Evolutionary conservation across 2,113 vertebrate genomes (phyloP), one percentile per base, ranked within the genome.

Genomic region (Phylloscopus trochilus): DNA sequence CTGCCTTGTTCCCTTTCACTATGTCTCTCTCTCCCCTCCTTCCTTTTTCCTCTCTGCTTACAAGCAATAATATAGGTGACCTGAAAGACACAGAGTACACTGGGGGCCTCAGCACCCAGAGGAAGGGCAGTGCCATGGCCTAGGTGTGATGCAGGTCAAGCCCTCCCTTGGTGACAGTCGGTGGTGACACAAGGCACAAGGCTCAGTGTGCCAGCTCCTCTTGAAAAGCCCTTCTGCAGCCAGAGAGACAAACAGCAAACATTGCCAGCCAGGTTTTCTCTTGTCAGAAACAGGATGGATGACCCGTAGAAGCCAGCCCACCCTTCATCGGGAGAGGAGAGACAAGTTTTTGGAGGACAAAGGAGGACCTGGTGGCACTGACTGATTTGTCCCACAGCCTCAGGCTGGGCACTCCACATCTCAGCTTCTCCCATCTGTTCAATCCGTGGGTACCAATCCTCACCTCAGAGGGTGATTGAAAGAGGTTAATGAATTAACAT

Each of bases 401-500:
- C 62, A 56, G 75, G 68, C 90, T 85, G 78, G 83, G 64, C 8
- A 8, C 83, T 96, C 76, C 35, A 11, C 17, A 14, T 93, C 87
- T 93, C 85, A 87, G 73, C 64, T 91, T 97, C 88, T 68, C 56
- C 68, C 90, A 82, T 92, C 93, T 95, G 85, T 89, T 93, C 92
- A 94, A 77, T 92, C 80, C 87, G 23, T 84, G 90, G 93, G 93
- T 91, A 97, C 82, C 94, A 96, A 94, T 93, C 89, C 92, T 90
- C 75, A 91, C 75, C 90, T 96, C 78, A 27, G 88, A 96, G 83
- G 64, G 80, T 92, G 91, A 91, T 91, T 87, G 35, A 1, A 13
- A 93, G 80, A 91, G 72, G 93, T 95, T 97, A 96, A 96, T 96
- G 91, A 97, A 95, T 90, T 96, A 95, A 95, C 88, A 88, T 89